Percentiles rank a stretch among this genome's conserved stretches.
Conservation (phyloP, 2,797 vertebrate genomes). For the Melanotaenia pygmaea region DNA sequence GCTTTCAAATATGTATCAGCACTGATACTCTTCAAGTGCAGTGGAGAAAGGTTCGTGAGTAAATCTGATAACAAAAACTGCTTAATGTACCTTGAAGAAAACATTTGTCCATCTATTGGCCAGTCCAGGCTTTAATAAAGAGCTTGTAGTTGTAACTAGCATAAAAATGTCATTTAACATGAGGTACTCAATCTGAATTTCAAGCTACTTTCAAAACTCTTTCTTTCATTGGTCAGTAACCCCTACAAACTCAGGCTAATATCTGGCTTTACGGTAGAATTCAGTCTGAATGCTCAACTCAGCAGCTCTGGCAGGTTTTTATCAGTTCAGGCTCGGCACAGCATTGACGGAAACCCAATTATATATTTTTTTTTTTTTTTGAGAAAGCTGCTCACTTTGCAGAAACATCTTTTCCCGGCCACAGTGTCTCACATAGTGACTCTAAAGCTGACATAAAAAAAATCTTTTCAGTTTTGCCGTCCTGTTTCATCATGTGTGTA, state of each 20-base stretch:
- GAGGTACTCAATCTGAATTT: slow-evolving; percentile 27
- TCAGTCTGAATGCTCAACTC: not conserved
- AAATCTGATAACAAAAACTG: not conserved
- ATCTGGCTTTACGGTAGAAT: not conserved
- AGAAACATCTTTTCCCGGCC: not conserved
- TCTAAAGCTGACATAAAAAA: not conserved
- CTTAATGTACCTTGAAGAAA: not conserved
- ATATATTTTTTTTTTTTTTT: not conserved
- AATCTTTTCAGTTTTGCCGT: slow-evolving; percentile 37
- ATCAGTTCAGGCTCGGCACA: not conserved
- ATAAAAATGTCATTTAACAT: slow-evolving; percentile 51
- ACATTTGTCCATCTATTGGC: slow-evolving; percentile 18
- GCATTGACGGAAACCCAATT: not conserved
- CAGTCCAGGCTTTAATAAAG: slow-evolving; percentile 48
- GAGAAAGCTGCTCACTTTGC: not conserved
- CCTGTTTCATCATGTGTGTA: slow-evolving; percentile 22
- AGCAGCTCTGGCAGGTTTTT: not conserved
- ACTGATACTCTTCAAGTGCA: not conserved
- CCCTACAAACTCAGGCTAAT: not conserved
- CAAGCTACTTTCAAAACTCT: slow-evolving; percentile 17
- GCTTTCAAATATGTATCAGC: not conserved
- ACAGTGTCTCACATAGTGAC: not conserved
- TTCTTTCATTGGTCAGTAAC: not conserved
- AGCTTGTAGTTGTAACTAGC: slow-evolving; percentile 40
- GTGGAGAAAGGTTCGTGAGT: not conserved